Conservation (phyloP, 1,140 invertebrate genomes). For the Coenobita brevimanus region DNA sequence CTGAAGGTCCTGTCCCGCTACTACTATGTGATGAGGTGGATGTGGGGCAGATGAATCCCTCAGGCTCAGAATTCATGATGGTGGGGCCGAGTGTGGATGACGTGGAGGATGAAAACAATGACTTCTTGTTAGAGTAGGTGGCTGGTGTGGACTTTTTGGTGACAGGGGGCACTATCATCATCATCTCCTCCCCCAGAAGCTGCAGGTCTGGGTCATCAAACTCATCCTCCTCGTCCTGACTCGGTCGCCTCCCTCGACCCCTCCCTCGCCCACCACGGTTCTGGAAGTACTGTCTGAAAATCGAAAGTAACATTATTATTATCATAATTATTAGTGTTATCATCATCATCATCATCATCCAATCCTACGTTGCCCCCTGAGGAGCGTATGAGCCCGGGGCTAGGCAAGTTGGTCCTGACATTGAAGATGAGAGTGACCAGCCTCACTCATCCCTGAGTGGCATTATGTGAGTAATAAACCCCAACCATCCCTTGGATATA, state of each 20-base stretch:
- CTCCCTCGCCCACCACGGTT: slow-evolving; percentile 13
- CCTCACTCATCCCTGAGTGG: no score
- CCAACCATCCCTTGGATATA: no score
- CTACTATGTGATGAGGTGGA: background rate
- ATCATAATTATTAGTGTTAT: no score
- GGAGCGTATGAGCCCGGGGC: no score
- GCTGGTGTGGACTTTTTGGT: background rate
- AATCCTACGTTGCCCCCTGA: no score
- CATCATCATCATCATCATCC: no score
- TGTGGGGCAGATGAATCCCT: slow-evolving; percentile 36
- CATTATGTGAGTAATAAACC: no score
- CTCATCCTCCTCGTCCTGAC: background rate
- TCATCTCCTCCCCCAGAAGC: slow-evolving; percentile 39
- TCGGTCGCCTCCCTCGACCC: background rate
- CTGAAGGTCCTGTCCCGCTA: background rate
- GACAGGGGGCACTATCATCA: slow-evolving; percentile 37
- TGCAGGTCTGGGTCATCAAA: slow-evolving; percentile 25
- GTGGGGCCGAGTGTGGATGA: background rate
- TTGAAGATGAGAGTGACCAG: no score
- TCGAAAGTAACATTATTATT: background rate
- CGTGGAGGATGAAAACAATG: background rate
- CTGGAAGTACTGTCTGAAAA: slow-evolving; percentile 57
- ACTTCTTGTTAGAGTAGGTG: no score
- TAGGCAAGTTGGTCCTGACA: no score
- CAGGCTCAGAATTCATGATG: slow-evolving; percentile 38